Base-by-base conservation (phyloP, 2,797 vertebrate species). In the Chiroxiphia lanceolata region DNA sequence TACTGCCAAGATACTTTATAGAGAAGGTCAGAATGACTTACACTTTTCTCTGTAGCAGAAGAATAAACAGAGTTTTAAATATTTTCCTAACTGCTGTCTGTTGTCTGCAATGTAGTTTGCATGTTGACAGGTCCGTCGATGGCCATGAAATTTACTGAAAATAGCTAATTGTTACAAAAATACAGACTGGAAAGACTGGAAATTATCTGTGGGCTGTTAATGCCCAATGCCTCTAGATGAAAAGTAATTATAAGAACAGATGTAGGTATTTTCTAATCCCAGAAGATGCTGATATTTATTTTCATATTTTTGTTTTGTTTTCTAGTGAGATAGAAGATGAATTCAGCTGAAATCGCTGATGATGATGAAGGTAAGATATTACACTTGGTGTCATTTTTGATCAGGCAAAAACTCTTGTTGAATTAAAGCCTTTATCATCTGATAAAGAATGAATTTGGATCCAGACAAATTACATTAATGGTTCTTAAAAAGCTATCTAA, bases 281-380 rank as follows among this genome's bases (percentile, higher is more conserved):
- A 77, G 45, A 87, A 83, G 69, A 44, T 93, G 61, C 75, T 76
- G 45, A 75, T 94, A n/a, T 6, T 70, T 79, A 18, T 51, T 80
- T 87, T 78, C 87, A 17, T 91, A 45, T 83, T 83, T 97, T 72
- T 97, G 42, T 94, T 68, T 95, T 92, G 87, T 90, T 96, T 92
- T 97, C 82, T 95, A 98, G 98, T 97, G 96, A 92, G 89, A 91
- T 95, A 97, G 97, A 98, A 98, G 98, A 98, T 98, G 98, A 98
- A 98, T 96, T 97, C 98, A 97, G 91, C 97, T 98, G 98, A 98
- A 97, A 97, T 98, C 95, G 97, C 98, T 93, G 95, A 97, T 85
- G 96, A 97, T 95, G 97, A 97, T 95, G 98, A 98, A 98, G 98
- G 98, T 98, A 98, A 97, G 96, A 80, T 83, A 61, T 34, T 91